Conservation (phyloP, 2,888 invertebrate species). For the Agrotis exclamationis region DNA sequence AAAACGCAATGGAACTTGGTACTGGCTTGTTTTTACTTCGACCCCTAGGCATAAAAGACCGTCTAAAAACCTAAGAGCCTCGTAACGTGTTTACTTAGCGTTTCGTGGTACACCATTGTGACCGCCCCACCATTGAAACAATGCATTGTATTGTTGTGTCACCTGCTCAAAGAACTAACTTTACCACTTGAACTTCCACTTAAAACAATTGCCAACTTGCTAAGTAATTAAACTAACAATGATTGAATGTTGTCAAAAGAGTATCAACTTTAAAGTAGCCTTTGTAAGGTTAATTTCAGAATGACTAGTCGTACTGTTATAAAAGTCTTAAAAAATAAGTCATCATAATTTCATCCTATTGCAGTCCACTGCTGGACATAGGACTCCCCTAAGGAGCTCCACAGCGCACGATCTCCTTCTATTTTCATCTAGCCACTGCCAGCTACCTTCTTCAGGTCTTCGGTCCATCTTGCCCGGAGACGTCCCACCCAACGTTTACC, state of each 20-base stretch:
- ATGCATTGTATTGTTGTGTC: conserved; percentile 44
- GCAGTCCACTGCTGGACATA: too few relatives aligned
- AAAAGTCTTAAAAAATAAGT: background rate
- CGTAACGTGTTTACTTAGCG: conserved; percentile 44
- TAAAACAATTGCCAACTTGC: too few relatives aligned
- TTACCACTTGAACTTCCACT: background rate
- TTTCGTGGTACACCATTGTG: conserved; percentile 53
- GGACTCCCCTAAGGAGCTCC: too few relatives aligned
- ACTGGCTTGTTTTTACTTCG: background rate
- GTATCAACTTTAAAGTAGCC: background rate
- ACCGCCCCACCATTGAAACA: conserved; percentile 30
- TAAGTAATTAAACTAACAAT: too few relatives aligned
- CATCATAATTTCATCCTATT: too few relatives aligned
- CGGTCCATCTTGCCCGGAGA: too few relatives aligned
- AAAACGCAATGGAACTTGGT: too few relatives aligned
- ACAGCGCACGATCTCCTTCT: too few relatives aligned
- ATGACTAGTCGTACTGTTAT: background rate
- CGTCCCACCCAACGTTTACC: too few relatives aligned
- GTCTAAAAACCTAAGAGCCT: background rate
- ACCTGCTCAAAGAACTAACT: conserved; percentile 20
- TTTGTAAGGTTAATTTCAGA: background rate
- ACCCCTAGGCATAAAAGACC: background rate
- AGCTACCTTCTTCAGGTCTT: too few relatives aligned
- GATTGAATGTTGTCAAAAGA: too few relatives aligned
- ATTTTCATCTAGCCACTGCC: too few relatives aligned